Evolutionary conservation across 2,797 vertebrate species (phyloP), one percentile per base, ranked within the genome.

Genomic region (Sarcoramphus papa): DNA sequence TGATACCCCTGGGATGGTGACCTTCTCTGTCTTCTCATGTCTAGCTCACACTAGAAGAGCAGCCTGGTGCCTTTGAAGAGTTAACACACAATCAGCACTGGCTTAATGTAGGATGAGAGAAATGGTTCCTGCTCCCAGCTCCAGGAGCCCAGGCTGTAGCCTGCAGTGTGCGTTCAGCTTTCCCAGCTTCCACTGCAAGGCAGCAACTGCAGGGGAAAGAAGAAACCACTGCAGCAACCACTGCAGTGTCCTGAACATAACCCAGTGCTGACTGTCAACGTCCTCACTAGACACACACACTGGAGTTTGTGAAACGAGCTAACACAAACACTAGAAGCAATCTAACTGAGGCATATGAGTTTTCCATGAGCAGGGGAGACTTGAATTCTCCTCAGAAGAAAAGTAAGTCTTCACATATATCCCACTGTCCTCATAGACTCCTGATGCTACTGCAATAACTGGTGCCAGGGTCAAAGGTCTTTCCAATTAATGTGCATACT

Each of bases 281-380:
- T 7, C 53, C n/a, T 37, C n/a, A 1, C 5, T 5, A n/a, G 21
- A 22, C 21, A 21, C 17, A 41, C 23, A 7, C 4, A 3, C 27
- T 21, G 41, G 22, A 7, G 3, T 3, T 31, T 6, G 28, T 20
- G 53, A 69, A 19, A 48, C 0, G 0, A 73, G 31, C 35, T 10
- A 25, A 12, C 19, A 30, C 31, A 45, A 7, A 12, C 60, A 14
- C 37, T 14, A 18, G 20, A 57, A 80, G 21, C 2, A 1, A 48
- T 8, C 40, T 21, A 21, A 27, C 17, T 33, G n/a, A 47, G 59
- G 19, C 19, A 12, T 1, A 0, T 1, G 20, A 24, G 12, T 7
- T 37, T 37, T 17, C 45, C 40, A 18, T 10, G 51, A 24, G 15
- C 2, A 57, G n/a, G 17, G 17, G 6, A 67, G 47, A 54, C 33